Evolutionary conservation across 1,140 invertebrate genomes (phyloP).

Genomic region (Hyles euphorbiae): DNA sequence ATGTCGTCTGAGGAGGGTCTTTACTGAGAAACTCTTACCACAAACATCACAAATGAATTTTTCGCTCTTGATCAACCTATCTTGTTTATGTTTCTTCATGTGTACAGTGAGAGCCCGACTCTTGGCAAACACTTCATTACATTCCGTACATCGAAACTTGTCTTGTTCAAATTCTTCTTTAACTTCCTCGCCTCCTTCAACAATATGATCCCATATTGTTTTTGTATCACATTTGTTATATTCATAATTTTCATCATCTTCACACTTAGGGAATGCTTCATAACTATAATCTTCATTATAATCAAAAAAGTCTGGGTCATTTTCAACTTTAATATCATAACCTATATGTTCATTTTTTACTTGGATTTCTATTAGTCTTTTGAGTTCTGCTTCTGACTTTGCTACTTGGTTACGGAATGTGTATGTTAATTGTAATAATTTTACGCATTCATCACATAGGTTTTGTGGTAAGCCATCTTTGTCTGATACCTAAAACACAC

Average conservation of each 20-base stretch:
- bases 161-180: conserved; percentile 11
- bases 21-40: conserved; percentile 52
- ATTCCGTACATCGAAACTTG: conserved; percentile 47
- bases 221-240: conserved; percentile 34
- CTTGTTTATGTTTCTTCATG: conserved; percentile 34
- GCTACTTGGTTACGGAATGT: conserved; percentile 53
- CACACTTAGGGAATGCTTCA: conserved; percentile 25
- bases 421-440: conserved; percentile 43
- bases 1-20: conserved; percentile 55
- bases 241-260: conserved; percentile 22
- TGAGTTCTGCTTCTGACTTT: conserved; percentile 45
- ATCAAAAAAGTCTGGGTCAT: conserved; percentile 29
- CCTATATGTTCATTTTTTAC: conserved; percentile 40
- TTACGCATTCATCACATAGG: conserved; percentile 58
- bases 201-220: conserved; percentile 15
- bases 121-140: conserved; percentile 43
- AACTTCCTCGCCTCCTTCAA: conserved; percentile 6
- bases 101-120: conserved; percentile 37
- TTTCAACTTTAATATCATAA: conserved; percentile 29
- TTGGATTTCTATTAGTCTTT: conserved; percentile 28
- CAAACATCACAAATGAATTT: conserved; percentile 50
- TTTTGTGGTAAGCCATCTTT: conserved; percentile 66
- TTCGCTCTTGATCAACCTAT: conserved; percentile 12
- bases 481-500: conserved; percentile 45
- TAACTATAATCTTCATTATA: conserved; percentile 28